Evolutionary conservation across 1,140 invertebrate species (phyloP).

Genomic region (Chionoecetes opilio): DNA sequence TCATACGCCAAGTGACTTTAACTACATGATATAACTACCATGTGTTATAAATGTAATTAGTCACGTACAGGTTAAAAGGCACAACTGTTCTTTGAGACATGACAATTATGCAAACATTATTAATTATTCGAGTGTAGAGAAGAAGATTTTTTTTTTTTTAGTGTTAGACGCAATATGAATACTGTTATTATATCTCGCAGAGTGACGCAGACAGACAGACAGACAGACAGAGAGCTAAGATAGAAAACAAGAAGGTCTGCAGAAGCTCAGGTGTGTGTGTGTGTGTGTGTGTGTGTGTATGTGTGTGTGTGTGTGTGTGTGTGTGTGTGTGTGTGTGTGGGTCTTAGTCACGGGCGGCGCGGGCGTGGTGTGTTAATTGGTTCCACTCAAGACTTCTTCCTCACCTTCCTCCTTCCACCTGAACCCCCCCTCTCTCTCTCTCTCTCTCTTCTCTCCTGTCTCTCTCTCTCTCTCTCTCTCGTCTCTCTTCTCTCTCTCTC

Average conservation of each 20-base stretch:
- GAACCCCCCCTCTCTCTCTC: not conserved
- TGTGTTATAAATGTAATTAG: no score
- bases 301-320: not conserved
- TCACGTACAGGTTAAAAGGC: no score
- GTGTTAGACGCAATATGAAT: no score
- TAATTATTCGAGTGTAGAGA: no score
- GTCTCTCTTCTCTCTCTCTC: not conserved
- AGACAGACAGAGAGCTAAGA: not conserved
- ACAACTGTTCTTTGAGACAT: no score
- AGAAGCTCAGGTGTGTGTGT: not conserved
- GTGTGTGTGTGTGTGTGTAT: not conserved
- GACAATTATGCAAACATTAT: no score
- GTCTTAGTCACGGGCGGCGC: not conserved
- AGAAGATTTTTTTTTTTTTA: no score
- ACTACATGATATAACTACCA: no score
- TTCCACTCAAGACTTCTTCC: not conserved
- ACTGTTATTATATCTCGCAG: no score
- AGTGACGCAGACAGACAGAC: constrained; percentile 5
- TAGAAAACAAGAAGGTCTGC: not conserved
- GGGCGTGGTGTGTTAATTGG: constrained; percentile 16
- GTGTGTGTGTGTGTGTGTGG: not conserved
- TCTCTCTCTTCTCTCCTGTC: not conserved
- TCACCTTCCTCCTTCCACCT: not conserved
- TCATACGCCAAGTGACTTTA: no score
- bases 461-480: not conserved